Base-by-base conservation (phyloP, 2,113 vertebrate species). In the Phocoena phocoena region DNA sequence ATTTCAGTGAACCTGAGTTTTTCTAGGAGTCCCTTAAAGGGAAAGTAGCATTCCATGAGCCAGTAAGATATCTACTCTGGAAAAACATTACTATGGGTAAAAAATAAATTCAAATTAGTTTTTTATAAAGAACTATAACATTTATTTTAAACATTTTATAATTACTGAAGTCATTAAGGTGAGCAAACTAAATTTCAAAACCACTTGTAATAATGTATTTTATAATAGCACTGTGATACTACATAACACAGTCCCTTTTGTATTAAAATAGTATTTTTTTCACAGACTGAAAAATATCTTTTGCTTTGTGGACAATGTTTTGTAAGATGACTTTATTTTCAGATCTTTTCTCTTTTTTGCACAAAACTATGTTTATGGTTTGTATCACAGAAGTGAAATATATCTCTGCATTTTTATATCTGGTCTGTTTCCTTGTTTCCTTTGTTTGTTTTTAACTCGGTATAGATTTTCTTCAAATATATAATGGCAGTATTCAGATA, bases 361-460 rank as follows among this genome's bases (percentile, higher is more conserved):
- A 99, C 99, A 99, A 97, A 98, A 98, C 97, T 96, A 98, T 98
- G 98, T 98, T 97, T 81, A 96, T 98, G 98, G 99, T 99, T 99
- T 99, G 99, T 99, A 99, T 99, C 99, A 99, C 99, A 99, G 99
- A 99, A 98, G 98, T 99, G 99, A 99, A 99, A 99, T 99, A 99
- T 99, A 99, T 99, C 99, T 98, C 98, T 98, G 98, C 98, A 65
- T 98, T 99, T 97, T 98, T 98, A 97, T 98, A 98, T 97, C 97
- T 98, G 98, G 98, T 99, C 98, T 99, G 98, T 98, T 98, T 97
- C 96, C 97, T 97, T 96, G 38, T 96, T 98, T 97, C 77, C 62
- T 97, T 98, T 97, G 60, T 98, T 98, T 97, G 70, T 98, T 94
- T 98, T 98, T 98, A 97, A 98, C 86, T 96, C 65, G 20, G 95